These are phyloP conservation scores for Sigmodon hispidus DNA, from an alignment of 2,113 vertebrate species.

Conservation along the genomic window DNA sequence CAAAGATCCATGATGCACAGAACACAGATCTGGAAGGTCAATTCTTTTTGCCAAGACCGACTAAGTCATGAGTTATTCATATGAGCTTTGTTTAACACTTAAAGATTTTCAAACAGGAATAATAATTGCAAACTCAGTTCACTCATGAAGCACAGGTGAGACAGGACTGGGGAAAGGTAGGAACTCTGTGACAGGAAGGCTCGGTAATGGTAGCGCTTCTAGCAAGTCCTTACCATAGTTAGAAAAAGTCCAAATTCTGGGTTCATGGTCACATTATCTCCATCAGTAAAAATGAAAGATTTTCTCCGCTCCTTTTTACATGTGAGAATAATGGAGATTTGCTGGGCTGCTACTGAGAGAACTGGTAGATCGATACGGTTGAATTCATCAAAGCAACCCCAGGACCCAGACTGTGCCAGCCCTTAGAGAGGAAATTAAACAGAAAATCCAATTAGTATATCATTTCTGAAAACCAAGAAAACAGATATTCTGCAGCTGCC, in stretches of 20 bases:
- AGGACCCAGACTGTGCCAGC: conserved; percentile 97
- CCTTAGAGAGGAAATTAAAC: conserved; percentile 86
- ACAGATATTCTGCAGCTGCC: conserved; percentile 47
- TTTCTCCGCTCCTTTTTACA: conserved; percentile 95
- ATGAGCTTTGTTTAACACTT: neutral
- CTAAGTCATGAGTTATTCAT: neutral
- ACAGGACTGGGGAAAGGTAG: neutral
- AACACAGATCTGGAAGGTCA: neutral
- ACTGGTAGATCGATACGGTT: conserved; percentile 97
- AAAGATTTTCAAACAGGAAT: neutral
- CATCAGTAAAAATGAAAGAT: conserved; percentile 96
- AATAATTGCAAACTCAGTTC: neutral
- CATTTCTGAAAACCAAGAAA: conserved; percentile 37
- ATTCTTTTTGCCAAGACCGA: neutral
- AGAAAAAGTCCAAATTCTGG: conserved; percentile 98
- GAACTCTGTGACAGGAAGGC: neutral
- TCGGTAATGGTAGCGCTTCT: neutral
- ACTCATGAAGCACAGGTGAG: neutral
- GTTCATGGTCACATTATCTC: conserved; percentile 95
- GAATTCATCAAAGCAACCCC: conserved; percentile 99
- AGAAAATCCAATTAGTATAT: conserved; percentile 63
- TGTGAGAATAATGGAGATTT: conserved; percentile 95
- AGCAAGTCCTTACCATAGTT: conserved; percentile 91
- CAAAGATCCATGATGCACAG: neutral
- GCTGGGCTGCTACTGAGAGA: conserved; percentile 97